Evolutionary conservation across 2,797 vertebrate genomes (phyloP), one percentile per base, ranked within the genome.

Genomic region (Neoniphon sammara): DNA sequence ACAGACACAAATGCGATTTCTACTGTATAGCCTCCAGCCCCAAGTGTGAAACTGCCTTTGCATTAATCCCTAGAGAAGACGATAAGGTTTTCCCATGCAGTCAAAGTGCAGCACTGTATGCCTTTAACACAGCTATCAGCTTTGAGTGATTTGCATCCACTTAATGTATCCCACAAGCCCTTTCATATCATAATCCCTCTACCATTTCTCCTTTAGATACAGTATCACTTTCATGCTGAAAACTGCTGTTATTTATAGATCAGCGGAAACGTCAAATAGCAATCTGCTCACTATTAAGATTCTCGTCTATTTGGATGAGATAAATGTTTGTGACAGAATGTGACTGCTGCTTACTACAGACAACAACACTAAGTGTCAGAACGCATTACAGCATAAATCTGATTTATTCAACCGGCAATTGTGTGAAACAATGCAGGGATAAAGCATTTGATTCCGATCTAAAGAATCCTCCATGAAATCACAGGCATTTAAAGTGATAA

Each of bases 161-260:
- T 89, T 91, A 88, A 89, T 89, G 85, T 82, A 82, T 88, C 86
- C 86, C 88, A 80, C 75, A 85, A 84, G 80, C 80, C 72, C 85
- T 83, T 75, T 88, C 78, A 80, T 83, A 83, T 85, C 70, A 72
- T 88, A 93, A 93, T 89, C 91, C 80, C 54, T 18, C 77, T 72
- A 78, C 80, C 60, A 70, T 56, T 53, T 11, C 44, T 54, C 57
- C 75, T 86, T 91, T 78, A 84, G 86, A 89, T 68, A 82, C 84
- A 78, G 20, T 78, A 87, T 87, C 75, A 80, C 73, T 80, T 71
- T 64, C 68, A 80, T 74, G 78, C 58, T 66, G n/a, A 46, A 60
- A 83, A 59, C 61, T 55, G 60, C 66, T 66, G 77, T 69, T 89
- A 87, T 89, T 90, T 85, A 78, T 86, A 85, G 78, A 87, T 76